A percentile compares a stretch with the other conserved stretches of the same genome.
phyloP scores from a whole-genome alignment of 1,140 invertebrate genomes.

The Drosophila repletoides region DNA sequence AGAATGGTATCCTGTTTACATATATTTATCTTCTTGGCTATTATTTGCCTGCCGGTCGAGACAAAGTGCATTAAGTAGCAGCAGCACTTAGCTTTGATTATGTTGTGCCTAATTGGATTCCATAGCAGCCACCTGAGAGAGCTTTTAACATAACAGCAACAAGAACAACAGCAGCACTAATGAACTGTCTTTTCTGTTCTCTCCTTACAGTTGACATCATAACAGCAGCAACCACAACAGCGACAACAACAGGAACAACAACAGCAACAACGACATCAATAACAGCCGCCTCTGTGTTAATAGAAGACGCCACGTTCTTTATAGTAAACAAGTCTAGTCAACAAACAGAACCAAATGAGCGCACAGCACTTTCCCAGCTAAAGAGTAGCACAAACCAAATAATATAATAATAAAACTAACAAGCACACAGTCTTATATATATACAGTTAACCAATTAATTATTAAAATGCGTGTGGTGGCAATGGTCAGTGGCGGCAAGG shows the following conservation, averaged over 20 bases:
- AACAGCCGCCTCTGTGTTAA: conserved; percentile 39
- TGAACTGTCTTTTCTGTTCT: conserved; percentile 28
- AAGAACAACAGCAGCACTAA: conserved; percentile 14
- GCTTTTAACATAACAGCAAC: conserved; percentile 19
- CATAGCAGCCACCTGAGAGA: conserved; percentile 44
- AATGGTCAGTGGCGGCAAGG: conserved; percentile 98
- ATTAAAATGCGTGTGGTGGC: conserved; percentile 92
- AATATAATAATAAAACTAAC: conserved; percentile 42
- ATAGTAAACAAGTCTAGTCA: conserved; percentile 67
- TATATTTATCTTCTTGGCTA: no score
- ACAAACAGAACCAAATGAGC: conserved; percentile 75
- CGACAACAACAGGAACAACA: conserved; percentile 10
- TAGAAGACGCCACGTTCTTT: conserved; percentile 39
- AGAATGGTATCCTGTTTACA: background rate
- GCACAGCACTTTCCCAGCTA: conserved; percentile 54
- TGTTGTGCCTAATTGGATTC: conserved; percentile 39
- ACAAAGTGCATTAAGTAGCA: conserved; percentile 28
- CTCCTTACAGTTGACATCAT: conserved; percentile 34
- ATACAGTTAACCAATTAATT: background rate
- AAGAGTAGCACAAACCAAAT: conserved; percentile 67
- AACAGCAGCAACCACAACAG: conserved; percentile 11
- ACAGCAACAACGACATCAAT: conserved; percentile 13
- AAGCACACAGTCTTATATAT: background rate
- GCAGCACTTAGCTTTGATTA: conserved; percentile 22
- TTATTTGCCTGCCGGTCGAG: conserved; percentile 8